Percentiles rank a stretch among this genome's conserved stretches.
Evolutionary conservation across 2,888 invertebrate species (phyloP).

Genomic region (Polietes domitor): DNA sequence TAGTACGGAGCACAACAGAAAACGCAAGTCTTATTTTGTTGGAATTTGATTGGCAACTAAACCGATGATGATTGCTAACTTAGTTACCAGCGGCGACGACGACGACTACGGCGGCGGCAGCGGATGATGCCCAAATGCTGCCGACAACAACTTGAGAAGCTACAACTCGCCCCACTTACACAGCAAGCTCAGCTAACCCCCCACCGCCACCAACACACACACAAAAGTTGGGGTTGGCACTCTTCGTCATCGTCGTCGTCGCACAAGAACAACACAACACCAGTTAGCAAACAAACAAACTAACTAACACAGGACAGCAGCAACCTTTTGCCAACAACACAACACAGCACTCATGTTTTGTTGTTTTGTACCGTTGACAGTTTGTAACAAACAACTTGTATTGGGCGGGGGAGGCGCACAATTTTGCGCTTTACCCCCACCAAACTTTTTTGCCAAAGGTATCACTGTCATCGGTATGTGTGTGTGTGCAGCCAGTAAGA

Average conservation of each 20-base stretch:
- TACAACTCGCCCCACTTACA: neutral
- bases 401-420: too few relatives aligned
- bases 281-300: neutral
- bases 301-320: neutral
- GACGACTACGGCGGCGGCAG: neutral
- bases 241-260: neutral
- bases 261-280: neutral
- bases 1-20: neutral
- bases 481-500: slow-evolving; percentile 41
- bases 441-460: neutral
- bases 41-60: slow-evolving; percentile 64
- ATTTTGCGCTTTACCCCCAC: neutral
- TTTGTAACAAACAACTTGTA: slow-evolving; percentile 4
- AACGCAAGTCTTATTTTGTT: slow-evolving; percentile 58
- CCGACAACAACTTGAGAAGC: neutral
- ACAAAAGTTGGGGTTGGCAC: neutral
- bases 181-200: too few relatives aligned
- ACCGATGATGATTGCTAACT: slow-evolving; percentile 50
- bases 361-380: neutral
- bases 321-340: neutral
- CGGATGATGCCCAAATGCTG: slow-evolving; percentile 48
- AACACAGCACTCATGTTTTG: neutral
- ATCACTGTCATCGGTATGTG: neutral
- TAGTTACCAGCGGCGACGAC: slow-evolving; percentile 37
- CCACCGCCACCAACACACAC: neutral